These are phyloP conservation scores for Hecatera dysodea DNA, from an alignment of 2,888 invertebrate species.

Conservation along the genomic window DNA sequence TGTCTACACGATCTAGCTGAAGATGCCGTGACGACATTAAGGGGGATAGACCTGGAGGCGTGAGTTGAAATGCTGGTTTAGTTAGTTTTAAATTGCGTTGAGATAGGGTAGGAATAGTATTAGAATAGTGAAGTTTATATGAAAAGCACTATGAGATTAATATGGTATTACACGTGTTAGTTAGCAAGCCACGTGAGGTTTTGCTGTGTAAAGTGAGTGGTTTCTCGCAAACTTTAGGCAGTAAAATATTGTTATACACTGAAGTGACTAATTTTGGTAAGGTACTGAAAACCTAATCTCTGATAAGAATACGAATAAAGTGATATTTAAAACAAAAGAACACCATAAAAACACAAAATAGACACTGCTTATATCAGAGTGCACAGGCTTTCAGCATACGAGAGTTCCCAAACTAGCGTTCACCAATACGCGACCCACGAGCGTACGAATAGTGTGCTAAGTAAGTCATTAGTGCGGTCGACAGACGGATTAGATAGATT, in stretches of 20 bases:
- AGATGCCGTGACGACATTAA: conserved; percentile 49
- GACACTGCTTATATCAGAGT: neutral
- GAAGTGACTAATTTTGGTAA: neutral
- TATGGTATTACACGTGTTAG: neutral
- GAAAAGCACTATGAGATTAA: neutral
- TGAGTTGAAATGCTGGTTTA: conserved; percentile 14
- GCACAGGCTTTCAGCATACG: neutral
- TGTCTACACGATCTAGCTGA: conserved; percentile 44
- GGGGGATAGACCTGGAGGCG: conserved; percentile 28
- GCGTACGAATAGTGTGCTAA: conserved; percentile 59
- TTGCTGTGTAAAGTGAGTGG: neutral
- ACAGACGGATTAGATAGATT: conserved; percentile 38
- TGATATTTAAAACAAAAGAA: neutral
- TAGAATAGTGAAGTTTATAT: neutral
- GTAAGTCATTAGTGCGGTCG: conserved; percentile 59
- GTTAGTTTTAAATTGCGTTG: neutral
- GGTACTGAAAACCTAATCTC: no score
- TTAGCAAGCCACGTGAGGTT: neutral
- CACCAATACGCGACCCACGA: conserved; percentile 26
- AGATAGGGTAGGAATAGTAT: neutral
- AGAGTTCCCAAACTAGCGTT: neutral
- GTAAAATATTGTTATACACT: neutral
- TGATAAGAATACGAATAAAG: neutral
- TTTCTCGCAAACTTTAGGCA: neutral
- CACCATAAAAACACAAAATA: neutral